Evolutionary conservation across 2,888 invertebrate species (phyloP).

Genomic region (Aphidoletes aphidimyza): DNA sequence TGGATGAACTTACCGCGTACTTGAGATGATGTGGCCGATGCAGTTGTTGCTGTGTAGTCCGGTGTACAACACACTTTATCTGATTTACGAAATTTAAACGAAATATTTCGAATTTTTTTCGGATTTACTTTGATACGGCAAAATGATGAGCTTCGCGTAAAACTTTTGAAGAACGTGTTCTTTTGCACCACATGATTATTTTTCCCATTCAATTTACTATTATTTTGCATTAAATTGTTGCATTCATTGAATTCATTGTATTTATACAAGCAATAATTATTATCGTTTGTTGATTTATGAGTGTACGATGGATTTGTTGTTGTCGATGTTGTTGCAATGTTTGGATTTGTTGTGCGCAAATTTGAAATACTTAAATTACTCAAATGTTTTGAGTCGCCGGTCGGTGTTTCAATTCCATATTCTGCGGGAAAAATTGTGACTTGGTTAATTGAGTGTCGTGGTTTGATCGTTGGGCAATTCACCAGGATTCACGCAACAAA

Average conservation of each 20-base stretch:
- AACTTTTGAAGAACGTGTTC: slow-evolving; percentile 65
- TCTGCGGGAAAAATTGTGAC: slow-evolving; percentile 1
- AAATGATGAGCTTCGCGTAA: slow-evolving; percentile 66
- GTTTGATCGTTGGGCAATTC: slow-evolving; percentile 54
- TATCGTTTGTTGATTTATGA: slow-evolving; percentile 52
- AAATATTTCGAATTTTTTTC: slow-evolving; percentile 65
- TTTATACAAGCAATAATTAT: slow-evolving; percentile 54
- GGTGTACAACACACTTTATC: slow-evolving; percentile 54
- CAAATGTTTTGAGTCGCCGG: slow-evolving; percentile 54
- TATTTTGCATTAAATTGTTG: slow-evolving; percentile 54
- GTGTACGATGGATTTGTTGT: slow-evolving; percentile 11
- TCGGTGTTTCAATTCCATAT: slow-evolving; percentile 49
- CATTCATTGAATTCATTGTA: slow-evolving; percentile 54
- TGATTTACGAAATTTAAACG: slow-evolving; percentile 59
- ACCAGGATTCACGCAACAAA: too few species aligned
- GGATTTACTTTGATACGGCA: slow-evolving; percentile 66
- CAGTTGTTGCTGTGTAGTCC: slow-evolving; percentile 40
- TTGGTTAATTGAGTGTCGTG: neutral
- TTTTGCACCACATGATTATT: slow-evolving; percentile 55
- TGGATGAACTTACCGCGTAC: slow-evolving; percentile 37
- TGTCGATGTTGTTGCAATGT: slow-evolving; percentile 52
- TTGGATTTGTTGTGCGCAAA: slow-evolving; percentile 55
- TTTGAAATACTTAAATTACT: slow-evolving; percentile 55
- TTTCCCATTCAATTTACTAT: slow-evolving; percentile 54
- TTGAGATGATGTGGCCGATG: slow-evolving; percentile 40